These are phyloP conservation scores for Nesogale talazaci DNA, from an alignment of 2,113 vertebrate species.

Conservation along the genomic window DNA sequence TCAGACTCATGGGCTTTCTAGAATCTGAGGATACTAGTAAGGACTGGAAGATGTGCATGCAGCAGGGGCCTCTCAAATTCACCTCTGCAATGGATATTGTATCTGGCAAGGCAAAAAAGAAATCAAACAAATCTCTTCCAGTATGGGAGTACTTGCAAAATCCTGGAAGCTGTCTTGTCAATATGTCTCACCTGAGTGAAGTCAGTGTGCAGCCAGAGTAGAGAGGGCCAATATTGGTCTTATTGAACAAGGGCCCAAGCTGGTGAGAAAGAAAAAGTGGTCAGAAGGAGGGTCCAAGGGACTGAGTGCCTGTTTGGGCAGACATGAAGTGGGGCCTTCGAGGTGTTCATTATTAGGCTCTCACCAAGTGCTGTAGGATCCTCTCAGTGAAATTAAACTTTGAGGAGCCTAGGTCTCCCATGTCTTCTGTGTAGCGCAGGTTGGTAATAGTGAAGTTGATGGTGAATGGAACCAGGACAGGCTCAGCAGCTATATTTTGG, in stretches of 20 bases:
- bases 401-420: slow-evolving; percentile 65
- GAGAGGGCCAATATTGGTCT: slow-evolving; percentile 70
- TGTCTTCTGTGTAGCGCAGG: slow-evolving; percentile 77
- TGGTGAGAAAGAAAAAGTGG: background rate
- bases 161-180: too few relatives aligned
- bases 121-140: too few relatives aligned
- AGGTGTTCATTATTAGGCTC: fast-evolving
- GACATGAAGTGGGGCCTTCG: background rate
- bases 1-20: too few relatives aligned
- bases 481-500: background rate
- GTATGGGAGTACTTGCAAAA: too few relatives aligned
- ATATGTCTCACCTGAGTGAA: slow-evolving; percentile 79
- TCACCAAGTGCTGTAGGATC: slow-evolving; percentile 76
- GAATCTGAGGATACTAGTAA: too few relatives aligned
- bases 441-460: slow-evolving; percentile 85
- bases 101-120: too few relatives aligned
- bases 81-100: too few relatives aligned
- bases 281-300: background rate
- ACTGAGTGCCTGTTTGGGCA: fast-evolving
- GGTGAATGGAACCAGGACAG: slow-evolving; percentile 62
- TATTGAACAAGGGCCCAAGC: slow-evolving; percentile 67
- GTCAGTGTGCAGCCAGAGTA: slow-evolving; percentile 72
- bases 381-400: slow-evolving; percentile 76
- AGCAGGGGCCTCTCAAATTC: too few relatives aligned
- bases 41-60: too few relatives aligned